phyloP scores from a whole-genome alignment of 2,888 invertebrate genomes.

The Ditula angustiorana region DNA sequence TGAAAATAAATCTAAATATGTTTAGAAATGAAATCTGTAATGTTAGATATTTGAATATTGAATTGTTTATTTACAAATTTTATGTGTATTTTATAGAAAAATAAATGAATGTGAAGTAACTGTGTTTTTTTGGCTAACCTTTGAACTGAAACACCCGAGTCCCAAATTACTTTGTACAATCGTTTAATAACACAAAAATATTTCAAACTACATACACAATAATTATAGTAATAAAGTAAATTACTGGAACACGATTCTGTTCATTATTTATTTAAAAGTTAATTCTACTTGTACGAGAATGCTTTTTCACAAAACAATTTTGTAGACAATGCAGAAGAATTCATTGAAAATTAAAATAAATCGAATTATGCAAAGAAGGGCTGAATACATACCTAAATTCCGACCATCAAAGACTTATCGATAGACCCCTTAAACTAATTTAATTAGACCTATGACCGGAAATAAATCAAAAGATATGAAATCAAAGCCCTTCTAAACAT shows the following conservation, averaged over 20 bases:
- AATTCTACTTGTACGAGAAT: constrained; percentile 4
- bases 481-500: not conserved
- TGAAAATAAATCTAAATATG: constrained; percentile 59
- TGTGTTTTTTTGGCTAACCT: constrained; percentile 47
- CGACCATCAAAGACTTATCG: no score
- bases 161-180: constrained; percentile 32
- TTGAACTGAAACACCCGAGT: constrained; percentile 9
- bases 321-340: not conserved
- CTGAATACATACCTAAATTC: not conserved
- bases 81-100: constrained; percentile 85
- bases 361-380: not conserved
- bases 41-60: constrained; percentile 79
- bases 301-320: not conserved
- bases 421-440: no score
- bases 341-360: constrained; percentile 2
- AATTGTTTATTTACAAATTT: constrained; percentile 85
- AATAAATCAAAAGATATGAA: not conserved
- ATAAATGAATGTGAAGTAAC: constrained; percentile 68
- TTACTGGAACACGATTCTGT: constrained; percentile 11
- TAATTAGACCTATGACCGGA: not conserved
- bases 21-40: constrained; percentile 74
- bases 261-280: not conserved
- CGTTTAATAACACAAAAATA: constrained; percentile 34
- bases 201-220: constrained; percentile 22
- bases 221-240: constrained; percentile 20